Conservation (phyloP, 2,797 vertebrate species). For the Melanogrammus aeglefinus region DNA sequence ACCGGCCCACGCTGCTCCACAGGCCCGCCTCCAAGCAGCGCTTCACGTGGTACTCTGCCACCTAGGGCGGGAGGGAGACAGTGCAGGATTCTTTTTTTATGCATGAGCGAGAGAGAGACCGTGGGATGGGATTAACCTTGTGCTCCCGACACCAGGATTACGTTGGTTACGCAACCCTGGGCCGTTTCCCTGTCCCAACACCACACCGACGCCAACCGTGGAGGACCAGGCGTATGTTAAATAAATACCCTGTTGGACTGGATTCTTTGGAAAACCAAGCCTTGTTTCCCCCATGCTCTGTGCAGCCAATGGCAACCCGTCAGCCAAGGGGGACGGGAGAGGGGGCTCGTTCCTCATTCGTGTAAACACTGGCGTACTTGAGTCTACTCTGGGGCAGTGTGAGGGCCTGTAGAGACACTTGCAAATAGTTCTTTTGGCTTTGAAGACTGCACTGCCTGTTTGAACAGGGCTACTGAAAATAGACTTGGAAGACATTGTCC, state of each 20-base stretch:
- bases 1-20: constrained; percentile 74
- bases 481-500: too few relatives aligned
- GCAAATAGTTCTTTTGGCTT: neutral
- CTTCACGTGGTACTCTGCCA: constrained; percentile 79
- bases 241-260: too few relatives aligned
- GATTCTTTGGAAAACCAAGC: too few relatives aligned
- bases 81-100: neutral
- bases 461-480: too few relatives aligned
- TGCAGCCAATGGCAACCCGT: constrained; percentile 39
- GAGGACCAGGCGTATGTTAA: neutral
- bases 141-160: neutral
- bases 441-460: too few relatives aligned
- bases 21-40: constrained; percentile 75
- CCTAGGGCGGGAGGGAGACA: constrained; percentile 46
- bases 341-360: constrained; percentile 20
- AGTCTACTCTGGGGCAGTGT: neutral
- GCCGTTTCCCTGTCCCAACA: neutral
- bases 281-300: neutral
- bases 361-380: constrained; percentile 34
- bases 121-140: neutral
- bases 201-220: neutral
- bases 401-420: neutral
- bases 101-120: neutral
- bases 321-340: constrained; percentile 36
- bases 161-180: neutral